Conservation (phyloP, 1,140 invertebrate genomes). For the Penaeus japonicus region DNA sequence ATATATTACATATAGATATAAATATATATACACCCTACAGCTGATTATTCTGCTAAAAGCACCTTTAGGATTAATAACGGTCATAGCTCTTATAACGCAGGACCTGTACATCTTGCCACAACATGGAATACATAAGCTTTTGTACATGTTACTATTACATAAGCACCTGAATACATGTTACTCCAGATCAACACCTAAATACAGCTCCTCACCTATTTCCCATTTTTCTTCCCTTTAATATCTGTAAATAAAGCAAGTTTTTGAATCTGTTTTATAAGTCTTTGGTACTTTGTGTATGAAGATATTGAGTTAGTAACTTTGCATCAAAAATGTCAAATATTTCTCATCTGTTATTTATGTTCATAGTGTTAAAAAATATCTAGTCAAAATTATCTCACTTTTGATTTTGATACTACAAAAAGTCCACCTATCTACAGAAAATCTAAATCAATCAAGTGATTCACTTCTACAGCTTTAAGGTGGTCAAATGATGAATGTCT, state of each 20-base stretch:
- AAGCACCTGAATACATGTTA: slow-evolving; percentile 55
- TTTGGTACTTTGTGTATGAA: not conserved
- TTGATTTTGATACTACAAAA: too few species aligned
- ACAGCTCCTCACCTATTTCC: slow-evolving; percentile 54
- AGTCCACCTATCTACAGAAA: too few species aligned
- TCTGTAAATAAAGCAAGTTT: slow-evolving; percentile 53
- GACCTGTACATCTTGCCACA: slow-evolving; percentile 48
- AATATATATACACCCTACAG: slow-evolving; percentile 15
- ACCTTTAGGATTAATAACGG: slow-evolving; percentile 25
- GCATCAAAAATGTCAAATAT: not conserved
- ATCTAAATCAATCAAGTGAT: too few species aligned
- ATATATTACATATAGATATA: slow-evolving; percentile 1
- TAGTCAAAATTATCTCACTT: not conserved
- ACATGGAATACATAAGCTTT: slow-evolving; percentile 41
- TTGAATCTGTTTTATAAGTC: slow-evolving; percentile 22
- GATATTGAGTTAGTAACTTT: slow-evolving; percentile 43
- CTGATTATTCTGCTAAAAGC: not conserved
- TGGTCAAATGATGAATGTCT: too few species aligned
- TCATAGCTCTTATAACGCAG: slow-evolving; percentile 29
- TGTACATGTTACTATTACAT: slow-evolving; percentile 47
- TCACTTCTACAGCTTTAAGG: too few species aligned
- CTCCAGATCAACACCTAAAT: slow-evolving; percentile 51
- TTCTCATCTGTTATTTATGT: not conserved
- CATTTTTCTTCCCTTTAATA: slow-evolving; percentile 57
- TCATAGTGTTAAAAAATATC: not conserved